phyloP scores from a whole-genome alignment of 2,888 invertebrate species.

The Steinernema hermaphroditum region DNA sequence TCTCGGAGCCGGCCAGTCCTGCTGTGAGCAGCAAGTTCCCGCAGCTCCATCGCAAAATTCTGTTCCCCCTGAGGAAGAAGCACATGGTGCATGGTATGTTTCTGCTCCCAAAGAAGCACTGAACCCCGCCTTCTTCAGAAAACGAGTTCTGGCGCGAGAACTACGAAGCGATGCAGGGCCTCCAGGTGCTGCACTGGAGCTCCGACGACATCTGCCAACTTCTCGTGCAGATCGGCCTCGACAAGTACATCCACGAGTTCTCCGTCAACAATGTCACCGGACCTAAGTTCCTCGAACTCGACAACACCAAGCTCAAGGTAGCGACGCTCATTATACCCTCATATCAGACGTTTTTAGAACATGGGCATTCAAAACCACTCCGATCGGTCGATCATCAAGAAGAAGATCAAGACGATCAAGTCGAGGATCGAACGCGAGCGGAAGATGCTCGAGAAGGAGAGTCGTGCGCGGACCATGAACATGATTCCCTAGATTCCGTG shows the following conservation, averaged over 20 bases:
- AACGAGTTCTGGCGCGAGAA: constrained; percentile 64
- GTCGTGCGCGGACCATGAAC: constrained; percentile 69
- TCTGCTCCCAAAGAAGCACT: too few species aligned
- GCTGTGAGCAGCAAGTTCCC: constrained; percentile 62
- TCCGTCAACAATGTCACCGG: constrained; percentile 87
- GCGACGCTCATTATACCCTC: too few species aligned
- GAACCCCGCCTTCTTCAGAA: too few species aligned
- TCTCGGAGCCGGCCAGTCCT: constrained; percentile 63
- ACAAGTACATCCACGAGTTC: constrained; percentile 79
- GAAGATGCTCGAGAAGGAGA: constrained; percentile 80
- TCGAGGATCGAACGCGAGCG: constrained; percentile 69
- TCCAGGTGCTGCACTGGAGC: constrained; percentile 65
- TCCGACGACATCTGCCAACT: constrained; percentile 64
- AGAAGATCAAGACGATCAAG: constrained; percentile 71
- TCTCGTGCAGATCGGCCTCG: constrained; percentile 73
- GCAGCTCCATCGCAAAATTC: constrained; percentile 49
- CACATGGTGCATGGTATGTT: constrained; percentile 45
- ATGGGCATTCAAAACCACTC: constrained; percentile 70
- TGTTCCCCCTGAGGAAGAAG: constrained; percentile 61
- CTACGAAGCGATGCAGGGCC: constrained; percentile 48
- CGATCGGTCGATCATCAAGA: constrained; percentile 71
- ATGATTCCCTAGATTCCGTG: not conserved
- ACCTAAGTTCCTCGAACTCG: constrained; percentile 80
- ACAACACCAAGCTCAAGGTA: constrained; percentile 85
- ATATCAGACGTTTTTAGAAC: too few species aligned